These are phyloP conservation scores for Scaptomyza hsui DNA, from an alignment of 1,140 invertebrate genomes.

Conservation along the genomic window DNA sequence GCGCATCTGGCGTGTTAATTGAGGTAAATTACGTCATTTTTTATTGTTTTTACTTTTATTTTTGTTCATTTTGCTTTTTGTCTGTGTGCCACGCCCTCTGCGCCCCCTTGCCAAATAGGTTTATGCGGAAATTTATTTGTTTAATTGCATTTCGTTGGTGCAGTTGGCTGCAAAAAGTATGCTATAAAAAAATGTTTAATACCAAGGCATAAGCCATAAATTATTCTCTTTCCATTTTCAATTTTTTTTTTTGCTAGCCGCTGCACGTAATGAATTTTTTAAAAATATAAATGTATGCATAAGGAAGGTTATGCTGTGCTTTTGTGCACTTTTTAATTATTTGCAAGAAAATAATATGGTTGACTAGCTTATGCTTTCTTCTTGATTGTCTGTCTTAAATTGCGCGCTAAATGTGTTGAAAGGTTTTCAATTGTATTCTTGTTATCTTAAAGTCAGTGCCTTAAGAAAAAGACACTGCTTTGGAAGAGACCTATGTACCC, in stretches of 20 bases:
- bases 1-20: slow-evolving; percentile 76
- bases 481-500: slow-evolving; percentile 27
- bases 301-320: too few species aligned
- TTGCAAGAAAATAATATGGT: slow-evolving; percentile 18
- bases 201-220: slow-evolving; percentile 64
- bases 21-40: slow-evolving; percentile 78
- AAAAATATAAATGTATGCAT: slow-evolving; percentile 43
- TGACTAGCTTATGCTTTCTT: not conserved
- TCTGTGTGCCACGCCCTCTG: slow-evolving; percentile 12
- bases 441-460: slow-evolving; percentile 6
- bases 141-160: slow-evolving; percentile 70
- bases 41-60: slow-evolving; percentile 30
- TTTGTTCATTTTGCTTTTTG: not conserved
- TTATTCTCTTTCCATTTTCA: slow-evolving; percentile 40
- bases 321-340: slow-evolving; percentile 31
- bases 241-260: not conserved
- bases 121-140: slow-evolving; percentile 78
- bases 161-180: slow-evolving; percentile 31
- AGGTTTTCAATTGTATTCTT: not conserved
- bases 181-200: slow-evolving; percentile 71
- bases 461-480: slow-evolving; percentile 27
- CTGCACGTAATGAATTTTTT: slow-evolving; percentile 61
- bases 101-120: slow-evolving; percentile 50
- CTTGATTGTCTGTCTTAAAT: not conserved
- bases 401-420: not conserved